A percentile compares a stretch with the other conserved stretches of the same genome.
Conservation (phyloP, 2,113 vertebrate species). For the rabbit (Oryctolagus cuniculus) region mOryCun1.1 NC_091434.1:53784501-53785000, state of each 20-base stretch:
- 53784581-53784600: slow-evolving; percentile 56
- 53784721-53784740: slow-evolving; percentile 31
- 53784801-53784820: not conserved
- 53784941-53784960: not conserved
- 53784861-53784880: slow-evolving; percentile 57
- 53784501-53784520: not conserved
- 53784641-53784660: slow-evolving; percentile 55
- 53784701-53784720: slow-evolving; percentile 9
- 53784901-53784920: not conserved
- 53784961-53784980: not conserved
- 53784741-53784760: too few species aligned
- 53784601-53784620: slow-evolving; percentile 66
- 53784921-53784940: not conserved
- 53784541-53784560: slow-evolving; percentile 25
- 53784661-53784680: not conserved
- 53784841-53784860: slow-evolving; percentile 27
- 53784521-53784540: not conserved
- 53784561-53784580: slow-evolving; percentile 81
- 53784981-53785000: not conserved
- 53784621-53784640: slow-evolving; percentile 66
- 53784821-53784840: slow-evolving; percentile 58
- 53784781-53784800: slow-evolving; percentile 61
- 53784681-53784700: slow-evolving; percentile 78
- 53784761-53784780: not conserved
- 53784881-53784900: not conserved